A percentile compares a stretch with the other conserved stretches of the same genome.
phyloP scores from a whole-genome alignment of 2,113 vertebrate species.

The Lepus europaeus region DNA sequence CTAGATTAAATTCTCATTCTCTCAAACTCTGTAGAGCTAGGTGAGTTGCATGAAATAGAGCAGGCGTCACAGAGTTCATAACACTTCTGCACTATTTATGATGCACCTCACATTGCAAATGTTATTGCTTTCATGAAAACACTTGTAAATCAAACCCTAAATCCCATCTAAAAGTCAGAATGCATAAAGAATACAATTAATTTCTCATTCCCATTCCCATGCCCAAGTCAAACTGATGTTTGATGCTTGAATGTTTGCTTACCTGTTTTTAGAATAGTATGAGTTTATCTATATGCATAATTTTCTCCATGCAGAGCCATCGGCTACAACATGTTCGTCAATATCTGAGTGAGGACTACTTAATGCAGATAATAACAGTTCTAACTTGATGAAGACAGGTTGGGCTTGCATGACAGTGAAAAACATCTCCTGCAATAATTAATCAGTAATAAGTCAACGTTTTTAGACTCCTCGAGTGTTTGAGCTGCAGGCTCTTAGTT shows the following conservation, averaged over 20 bases:
- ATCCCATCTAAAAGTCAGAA: constrained; percentile 58
- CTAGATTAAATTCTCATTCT: no score
- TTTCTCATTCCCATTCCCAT: constrained; percentile 1
- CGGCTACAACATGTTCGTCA: background rate
- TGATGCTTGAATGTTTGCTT: background rate
- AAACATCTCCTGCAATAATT: background rate
- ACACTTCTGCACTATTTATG: constrained; percentile 31
- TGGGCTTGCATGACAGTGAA: background rate
- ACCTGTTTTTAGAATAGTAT: background rate
- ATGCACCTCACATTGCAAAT: background rate
- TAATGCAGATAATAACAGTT: background rate
- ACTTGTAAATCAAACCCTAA: constrained; percentile 52
- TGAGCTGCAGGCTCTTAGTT: background rate
- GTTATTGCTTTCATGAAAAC: constrained; percentile 59
- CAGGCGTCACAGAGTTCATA: constrained; percentile 19
- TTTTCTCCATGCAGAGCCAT: background rate
- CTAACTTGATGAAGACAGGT: background rate
- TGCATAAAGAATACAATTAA: constrained; percentile 20
- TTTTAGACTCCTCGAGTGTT: background rate
- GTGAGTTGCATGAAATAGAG: background rate
- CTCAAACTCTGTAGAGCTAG: background rate
- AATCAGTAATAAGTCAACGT: background rate
- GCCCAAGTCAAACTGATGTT: background rate
- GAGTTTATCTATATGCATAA: background rate
- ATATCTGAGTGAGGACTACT: background rate